Evolutionary conservation across 2,888 invertebrate genomes (phyloP), one percentile per base, ranked within the genome.

Genomic region (Acanthosoma haemorrhoidale): DNA sequence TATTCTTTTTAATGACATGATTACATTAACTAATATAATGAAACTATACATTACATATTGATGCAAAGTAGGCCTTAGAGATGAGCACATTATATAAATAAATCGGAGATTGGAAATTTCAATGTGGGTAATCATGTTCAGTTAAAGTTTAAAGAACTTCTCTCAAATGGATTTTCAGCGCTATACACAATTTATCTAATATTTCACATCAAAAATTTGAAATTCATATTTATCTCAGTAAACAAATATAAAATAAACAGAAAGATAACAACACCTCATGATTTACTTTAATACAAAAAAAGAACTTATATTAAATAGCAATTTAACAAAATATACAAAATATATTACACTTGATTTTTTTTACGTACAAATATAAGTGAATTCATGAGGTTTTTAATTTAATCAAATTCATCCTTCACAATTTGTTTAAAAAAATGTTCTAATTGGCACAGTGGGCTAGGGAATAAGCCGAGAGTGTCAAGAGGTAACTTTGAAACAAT

Each of bases 71-170:
- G 64, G 64, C 64, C 64, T 11, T 64, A 29, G 63, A 25, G 31
- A 64, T 64, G 64, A 64, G 64, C 64, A 64, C 25, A 38, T 41
- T n/a, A 25, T n/a, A n/a, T n/a, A n/a, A n/a, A n/a, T n/a, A n/a
- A n/a, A n/a, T n/a, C n/a, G n/a, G n/a, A n/a, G n/a, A n/a, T n/a
- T n/a, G n/a, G n/a, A n/a, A n/a, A n/a, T n/a, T n/a, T n/a, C n/a
- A n/a, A n/a, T n/a, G n/a, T n/a, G n/a, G n/a, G n/a, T n/a, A n/a
- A n/a, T n/a, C n/a, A n/a, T n/a, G n/a, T n/a, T n/a, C n/a, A n/a
- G n/a, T n/a, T n/a, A n/a, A n/a, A n/a, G n/a, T n/a, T n/a, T n/a
- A n/a, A n/a, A n/a, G n/a, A 51, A 51, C 29, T 43, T 51, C 1
- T 51, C 51, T 25, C 29, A n/a, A 13, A 9, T 51, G n/a, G 13